Evolutionary conservation across 92 coral and sea anemone species (phyloP), one percentile per base, ranked within the genome.

Genomic region (Nematostella vectensis): DNA sequence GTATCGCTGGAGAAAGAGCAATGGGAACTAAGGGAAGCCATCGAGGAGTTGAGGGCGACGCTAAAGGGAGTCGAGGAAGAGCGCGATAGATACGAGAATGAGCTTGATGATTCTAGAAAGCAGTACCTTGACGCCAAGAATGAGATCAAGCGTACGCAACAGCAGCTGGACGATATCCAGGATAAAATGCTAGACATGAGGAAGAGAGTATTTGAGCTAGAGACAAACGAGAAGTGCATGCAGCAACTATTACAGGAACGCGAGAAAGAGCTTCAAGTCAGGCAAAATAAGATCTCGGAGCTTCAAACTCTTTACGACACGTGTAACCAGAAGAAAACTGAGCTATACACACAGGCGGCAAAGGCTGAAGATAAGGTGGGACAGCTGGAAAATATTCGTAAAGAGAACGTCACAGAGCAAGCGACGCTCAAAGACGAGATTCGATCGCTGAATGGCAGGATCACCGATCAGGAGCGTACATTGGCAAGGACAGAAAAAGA

Each of bases 291-390:
- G 27, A 53, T 63, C 2, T 62, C 65, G 11, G 95, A 85, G 48
- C 37, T 85, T 31, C 83, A 85, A 27, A 80, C 76, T 43, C 65
- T 75, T 11, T 75, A 76, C 66, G 73, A 76, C 11, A 29, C 54
- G 24, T 67, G 74, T 10, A 85, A 80, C 58, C 62, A 80, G 47
- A 76, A 52, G 57, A 85, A 75, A 29, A 68, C 77, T 10, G 88
- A 67, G 58, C 68, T 85, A 15, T 85, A 50, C 58, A 18, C 67
- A 28, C 65, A 85, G 50, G 70, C 65, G 13, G 66, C 84, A 16
- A 76, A 73, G 50, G 84, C 84, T 0, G 95, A 85, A 28, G 88
- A 81, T 38, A 74, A 73, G 11, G 52, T 80, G 11, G 71, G 58
- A 2, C 17, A 50, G 33, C 76, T 72, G 6, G 88, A 85, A 25